Conservation (phyloP, 2,888 invertebrate species). For the Malacosoma neustria region DNA sequence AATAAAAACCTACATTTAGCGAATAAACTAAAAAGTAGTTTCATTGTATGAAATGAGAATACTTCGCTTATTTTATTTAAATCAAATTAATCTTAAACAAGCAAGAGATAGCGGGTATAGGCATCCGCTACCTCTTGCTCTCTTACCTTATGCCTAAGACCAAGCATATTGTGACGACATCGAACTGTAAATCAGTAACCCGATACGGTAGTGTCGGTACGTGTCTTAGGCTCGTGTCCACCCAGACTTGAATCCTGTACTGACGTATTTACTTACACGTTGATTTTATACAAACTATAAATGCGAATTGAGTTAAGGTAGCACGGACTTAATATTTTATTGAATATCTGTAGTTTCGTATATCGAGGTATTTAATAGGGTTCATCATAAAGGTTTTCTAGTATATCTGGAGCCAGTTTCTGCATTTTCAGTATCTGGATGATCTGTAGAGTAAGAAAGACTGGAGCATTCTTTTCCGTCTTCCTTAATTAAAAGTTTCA, state of each 20-base stretch:
- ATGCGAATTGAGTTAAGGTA: constrained; percentile 27
- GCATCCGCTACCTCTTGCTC: constrained; percentile 16
- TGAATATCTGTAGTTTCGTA: too few species aligned
- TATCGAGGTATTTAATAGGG: too few species aligned
- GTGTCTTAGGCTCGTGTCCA: constrained; percentile 44
- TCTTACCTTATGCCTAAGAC: constrained; percentile 8
- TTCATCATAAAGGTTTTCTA: too few species aligned
- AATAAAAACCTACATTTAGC: too few species aligned
- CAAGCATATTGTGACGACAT: constrained; percentile 41
- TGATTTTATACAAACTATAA: constrained; percentile 22
- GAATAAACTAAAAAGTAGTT: background rate
- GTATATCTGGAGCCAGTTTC: too few species aligned
- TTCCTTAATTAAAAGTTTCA: too few species aligned
- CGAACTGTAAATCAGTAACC: constrained; percentile 51
- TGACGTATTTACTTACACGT: constrained; percentile 49
- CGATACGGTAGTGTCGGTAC: constrained; percentile 55
- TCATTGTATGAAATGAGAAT: background rate
- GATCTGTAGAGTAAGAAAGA: too few species aligned
- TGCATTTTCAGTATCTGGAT: too few species aligned
- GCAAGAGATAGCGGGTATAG: too few species aligned
- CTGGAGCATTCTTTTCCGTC: too few species aligned
- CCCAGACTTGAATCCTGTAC: constrained; percentile 21
- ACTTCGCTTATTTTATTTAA: too few species aligned
- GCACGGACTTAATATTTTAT: constrained; percentile 25
- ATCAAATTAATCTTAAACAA: too few species aligned